Conservation (phyloP, 2,888 invertebrate genomes). For the Fissipunctia ypsillon region DNA sequence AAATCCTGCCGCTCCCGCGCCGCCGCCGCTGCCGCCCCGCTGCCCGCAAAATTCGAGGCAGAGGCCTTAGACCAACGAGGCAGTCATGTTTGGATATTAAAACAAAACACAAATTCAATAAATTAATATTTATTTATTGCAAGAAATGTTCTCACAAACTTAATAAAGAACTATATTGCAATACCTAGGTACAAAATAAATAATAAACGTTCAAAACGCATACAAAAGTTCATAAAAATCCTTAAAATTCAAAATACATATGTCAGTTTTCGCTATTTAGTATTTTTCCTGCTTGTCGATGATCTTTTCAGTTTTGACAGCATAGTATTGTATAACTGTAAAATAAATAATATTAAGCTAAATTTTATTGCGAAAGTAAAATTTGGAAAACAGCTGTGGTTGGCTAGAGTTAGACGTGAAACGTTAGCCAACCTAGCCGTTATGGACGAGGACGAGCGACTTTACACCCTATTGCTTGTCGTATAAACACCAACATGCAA, state of each 20-base stretch:
- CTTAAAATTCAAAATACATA: neutral
- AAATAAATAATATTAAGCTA: constrained; percentile 24
- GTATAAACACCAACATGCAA: neutral
- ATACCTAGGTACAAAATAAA: neutral
- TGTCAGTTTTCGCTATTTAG: constrained; percentile 17
- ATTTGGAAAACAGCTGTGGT: neutral
- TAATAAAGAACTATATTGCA: neutral
- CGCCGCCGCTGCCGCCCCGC: too few relatives aligned
- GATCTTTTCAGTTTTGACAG: constrained; percentile 66
- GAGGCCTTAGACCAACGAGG: too few relatives aligned
- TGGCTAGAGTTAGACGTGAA: neutral
- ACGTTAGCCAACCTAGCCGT: neutral
- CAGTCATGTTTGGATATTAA: too few relatives aligned
- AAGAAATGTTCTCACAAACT: neutral
- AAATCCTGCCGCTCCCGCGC: too few relatives aligned
- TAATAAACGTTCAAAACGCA: neutral
- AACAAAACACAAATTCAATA: neutral
- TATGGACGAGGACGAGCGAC: too few relatives aligned
- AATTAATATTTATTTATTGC: neutral
- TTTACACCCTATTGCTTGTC: neutral
- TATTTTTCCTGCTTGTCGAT: constrained; percentile 55
- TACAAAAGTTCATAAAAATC: neutral
- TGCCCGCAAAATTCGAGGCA: too few relatives aligned
- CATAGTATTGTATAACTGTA: constrained; percentile 74
- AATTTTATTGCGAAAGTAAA: too few relatives aligned